Evolutionary conservation across 2,113 vertebrate genomes (phyloP).

Genomic region (Upupa epops): DNA sequence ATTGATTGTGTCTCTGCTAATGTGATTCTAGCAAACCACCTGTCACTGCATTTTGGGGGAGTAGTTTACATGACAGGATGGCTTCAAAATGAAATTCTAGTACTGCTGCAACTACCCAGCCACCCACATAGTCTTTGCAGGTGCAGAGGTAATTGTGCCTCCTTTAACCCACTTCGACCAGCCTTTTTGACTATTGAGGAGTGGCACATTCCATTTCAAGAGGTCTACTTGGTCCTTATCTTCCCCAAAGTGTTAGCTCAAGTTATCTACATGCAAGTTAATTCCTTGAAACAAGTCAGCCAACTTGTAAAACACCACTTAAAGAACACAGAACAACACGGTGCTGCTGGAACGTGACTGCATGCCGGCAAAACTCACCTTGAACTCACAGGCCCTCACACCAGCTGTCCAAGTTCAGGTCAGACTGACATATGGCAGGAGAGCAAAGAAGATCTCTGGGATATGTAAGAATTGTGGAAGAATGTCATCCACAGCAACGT

Average conservation of each 20-base stretch:
- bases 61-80: background rate
- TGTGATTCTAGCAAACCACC: background rate
- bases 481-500: background rate
- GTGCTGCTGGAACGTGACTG: background rate
- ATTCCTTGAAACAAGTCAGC: background rate
- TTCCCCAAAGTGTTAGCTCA: background rate
- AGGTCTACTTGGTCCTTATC: background rate
- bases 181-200: background rate
- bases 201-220: background rate
- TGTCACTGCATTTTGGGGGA: background rate
- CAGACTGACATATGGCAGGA: background rate
- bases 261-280: background rate
- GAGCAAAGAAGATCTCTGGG: background rate
- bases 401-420: background rate
- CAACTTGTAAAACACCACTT: background rate
- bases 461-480: background rate
- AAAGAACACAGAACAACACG: background rate
- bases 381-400: background rate
- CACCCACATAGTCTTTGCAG: fast-evolving
- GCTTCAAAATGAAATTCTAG: background rate
- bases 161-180: background rate
- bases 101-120: background rate
- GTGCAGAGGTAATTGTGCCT: background rate
- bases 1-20: background rate
- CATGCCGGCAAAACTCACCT: background rate